Percentiles rank a stretch among this genome's conserved stretches.
Evolutionary conservation across 2,888 invertebrate genomes (phyloP).

Genomic region (Chrysopilus asiliformis): DNA sequence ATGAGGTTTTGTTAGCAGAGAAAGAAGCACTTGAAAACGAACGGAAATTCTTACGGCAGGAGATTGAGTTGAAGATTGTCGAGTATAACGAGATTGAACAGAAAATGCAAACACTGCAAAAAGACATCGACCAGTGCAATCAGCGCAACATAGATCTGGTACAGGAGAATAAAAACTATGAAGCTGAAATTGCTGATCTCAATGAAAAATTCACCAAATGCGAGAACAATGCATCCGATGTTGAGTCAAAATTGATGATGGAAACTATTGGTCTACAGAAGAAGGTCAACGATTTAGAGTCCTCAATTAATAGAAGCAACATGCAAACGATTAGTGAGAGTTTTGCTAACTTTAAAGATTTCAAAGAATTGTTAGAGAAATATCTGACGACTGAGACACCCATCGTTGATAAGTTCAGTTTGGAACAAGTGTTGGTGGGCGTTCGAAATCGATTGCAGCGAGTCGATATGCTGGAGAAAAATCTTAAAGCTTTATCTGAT

Average conservation of each 20-base stretch:
- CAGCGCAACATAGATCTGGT: constrained; percentile 22
- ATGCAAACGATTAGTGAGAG: constrained; percentile 5
- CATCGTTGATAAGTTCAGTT: constrained; percentile 15
- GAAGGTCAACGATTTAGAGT: constrained; percentile 31
- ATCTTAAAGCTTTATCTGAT: constrained; percentile 42
- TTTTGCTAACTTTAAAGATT: constrained; percentile 10
- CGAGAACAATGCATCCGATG: constrained; percentile 18
- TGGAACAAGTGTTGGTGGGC: constrained; percentile 38
- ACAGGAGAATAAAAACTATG: constrained; percentile 27
- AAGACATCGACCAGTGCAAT: constrained; percentile 14
- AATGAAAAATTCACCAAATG: constrained; percentile 14
- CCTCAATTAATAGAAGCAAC: constrained; percentile 14
- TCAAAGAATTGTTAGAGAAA: constrained; percentile 12
- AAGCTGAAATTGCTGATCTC: constrained; percentile 20
- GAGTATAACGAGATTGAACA: no score
- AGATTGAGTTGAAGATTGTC: no score
- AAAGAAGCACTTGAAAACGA: no score
- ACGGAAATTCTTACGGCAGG: no score
- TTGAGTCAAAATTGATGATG: constrained; percentile 18
- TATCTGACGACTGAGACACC: constrained; percentile 19
- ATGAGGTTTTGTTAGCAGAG: no score
- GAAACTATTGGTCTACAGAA: constrained; percentile 20
- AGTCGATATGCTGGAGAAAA: constrained; percentile 43
- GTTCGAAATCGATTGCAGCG: constrained; percentile 45
- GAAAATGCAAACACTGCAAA: no score